Evolutionary conservation across 2,797 vertebrate genomes (phyloP).

Genomic region (Sebastolobus alascanus): DNA sequence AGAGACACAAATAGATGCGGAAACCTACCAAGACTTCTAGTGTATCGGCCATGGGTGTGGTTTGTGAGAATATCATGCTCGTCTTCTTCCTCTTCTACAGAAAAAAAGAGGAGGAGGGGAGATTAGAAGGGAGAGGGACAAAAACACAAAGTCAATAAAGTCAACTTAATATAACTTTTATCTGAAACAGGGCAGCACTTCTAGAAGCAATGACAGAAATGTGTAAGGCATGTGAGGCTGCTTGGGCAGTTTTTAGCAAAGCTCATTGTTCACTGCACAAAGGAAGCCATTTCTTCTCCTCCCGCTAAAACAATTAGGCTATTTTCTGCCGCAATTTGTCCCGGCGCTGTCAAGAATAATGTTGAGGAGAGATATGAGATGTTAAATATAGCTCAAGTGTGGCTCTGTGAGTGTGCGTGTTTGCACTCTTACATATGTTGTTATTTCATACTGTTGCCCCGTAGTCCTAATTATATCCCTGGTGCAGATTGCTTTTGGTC

Average conservation of each 20-base stretch:
- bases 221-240: constrained; percentile 28
- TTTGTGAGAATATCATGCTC: constrained; percentile 66
- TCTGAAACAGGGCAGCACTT: constrained; percentile 5
- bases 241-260: constrained; percentile 51
- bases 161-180: neutral
- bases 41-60: constrained; percentile 68
- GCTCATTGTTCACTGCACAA: constrained; percentile 71
- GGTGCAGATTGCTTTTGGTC: constrained; percentile 49
- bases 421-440: constrained; percentile 56
- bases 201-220: constrained; percentile 21
- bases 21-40: constrained; percentile 82
- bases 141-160: constrained; percentile 17
- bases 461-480: constrained; percentile 66
- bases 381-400: constrained; percentile 69
- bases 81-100: constrained; percentile 72
- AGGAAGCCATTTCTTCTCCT: constrained; percentile 71
- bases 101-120: constrained; percentile 17
- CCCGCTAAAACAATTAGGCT: constrained; percentile 76
- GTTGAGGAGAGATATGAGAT: constrained; percentile 67
- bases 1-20: constrained; percentile 1
- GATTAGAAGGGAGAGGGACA: constrained; percentile 11
- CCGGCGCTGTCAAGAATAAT: constrained; percentile 64
- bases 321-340: constrained; percentile 77
- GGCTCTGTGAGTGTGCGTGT: constrained; percentile 29
- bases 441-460: constrained; percentile 66